Conservation (phyloP, 2,113 vertebrate genomes). For the Pelvicachromis taeniatus region DNA sequence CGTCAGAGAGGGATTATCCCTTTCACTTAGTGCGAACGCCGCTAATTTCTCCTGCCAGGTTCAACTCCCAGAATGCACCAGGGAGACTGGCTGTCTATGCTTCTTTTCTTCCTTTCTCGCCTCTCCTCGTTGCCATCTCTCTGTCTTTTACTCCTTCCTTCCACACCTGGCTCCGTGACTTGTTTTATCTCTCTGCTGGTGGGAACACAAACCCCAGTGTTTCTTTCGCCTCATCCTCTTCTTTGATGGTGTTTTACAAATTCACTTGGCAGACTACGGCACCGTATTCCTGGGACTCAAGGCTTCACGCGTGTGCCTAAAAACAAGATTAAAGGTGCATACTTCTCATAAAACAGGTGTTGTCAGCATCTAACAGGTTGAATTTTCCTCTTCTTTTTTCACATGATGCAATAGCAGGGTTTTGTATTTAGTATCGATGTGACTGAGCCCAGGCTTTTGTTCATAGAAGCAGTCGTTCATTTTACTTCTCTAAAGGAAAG, state of each 20-base stretch:
- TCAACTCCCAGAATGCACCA: conserved; percentile 69
- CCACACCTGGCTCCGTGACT: conserved; percentile 36
- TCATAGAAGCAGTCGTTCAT: background rate
- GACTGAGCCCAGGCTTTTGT: background rate
- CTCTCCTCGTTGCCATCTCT: background rate
- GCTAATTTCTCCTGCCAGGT: conserved; percentile 68
- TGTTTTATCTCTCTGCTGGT: conserved; percentile 41
- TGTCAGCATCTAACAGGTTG: conserved; percentile 38
- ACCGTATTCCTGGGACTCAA: background rate
- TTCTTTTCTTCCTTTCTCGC: conserved; percentile 17
- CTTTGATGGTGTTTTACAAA: conserved; percentile 52
- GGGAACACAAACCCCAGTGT: conserved; percentile 47
- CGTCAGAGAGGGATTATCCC: conserved; percentile 64
- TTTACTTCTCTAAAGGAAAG: background rate
- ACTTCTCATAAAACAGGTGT: conserved; percentile 36
- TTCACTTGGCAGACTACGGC: conserved; percentile 20
- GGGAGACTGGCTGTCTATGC: conserved; percentile 56
- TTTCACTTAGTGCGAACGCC: conserved; percentile 45
- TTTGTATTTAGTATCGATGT: background rate
- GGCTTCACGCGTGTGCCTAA: conserved; percentile 1
- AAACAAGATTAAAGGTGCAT: conserved; percentile 41
- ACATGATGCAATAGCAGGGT: background rate
- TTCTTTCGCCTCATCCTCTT: conserved; percentile 37
- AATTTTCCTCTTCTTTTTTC: background rate
- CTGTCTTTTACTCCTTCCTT: conserved; percentile 15